A percentile compares a stretch with the other conserved stretches of the same genome.
phyloP scores from a whole-genome alignment of 1,140 invertebrate species.

The Tetraneura akinire region DNA sequence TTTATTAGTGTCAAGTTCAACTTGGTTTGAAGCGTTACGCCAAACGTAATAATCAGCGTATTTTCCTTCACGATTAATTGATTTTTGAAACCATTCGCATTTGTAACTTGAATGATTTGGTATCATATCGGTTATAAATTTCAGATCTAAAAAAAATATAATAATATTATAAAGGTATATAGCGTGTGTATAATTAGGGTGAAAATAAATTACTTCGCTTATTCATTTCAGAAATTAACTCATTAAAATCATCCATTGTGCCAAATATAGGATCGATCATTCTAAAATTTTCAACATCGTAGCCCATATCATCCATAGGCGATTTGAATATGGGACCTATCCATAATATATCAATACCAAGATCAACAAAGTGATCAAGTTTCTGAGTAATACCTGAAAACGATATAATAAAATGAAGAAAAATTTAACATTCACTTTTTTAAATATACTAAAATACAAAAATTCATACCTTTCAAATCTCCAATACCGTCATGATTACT shows the following conservation, averaged over 20 bases:
- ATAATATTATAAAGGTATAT: not conserved
- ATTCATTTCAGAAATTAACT: not conserved
- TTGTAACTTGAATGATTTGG: constrained; percentile 81
- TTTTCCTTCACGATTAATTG: constrained; percentile 62
- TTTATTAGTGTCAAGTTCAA: constrained; percentile 56
- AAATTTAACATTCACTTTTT: not conserved
- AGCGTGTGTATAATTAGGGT: not conserved
- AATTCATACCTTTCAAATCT: constrained; percentile 17
- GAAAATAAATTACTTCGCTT: not conserved
- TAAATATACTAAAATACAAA: not conserved
- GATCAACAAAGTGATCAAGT: constrained; percentile 67
- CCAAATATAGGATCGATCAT: constrained; percentile 54
- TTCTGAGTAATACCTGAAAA: constrained; percentile 60
- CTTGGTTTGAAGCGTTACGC: constrained; percentile 62
- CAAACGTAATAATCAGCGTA: constrained; percentile 79
- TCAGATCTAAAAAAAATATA: constrained; percentile 64
- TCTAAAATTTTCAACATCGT: constrained; percentile 75
- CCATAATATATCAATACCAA: constrained; percentile 62
- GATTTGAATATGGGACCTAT: constrained; percentile 47
- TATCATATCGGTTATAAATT: constrained; percentile 79
- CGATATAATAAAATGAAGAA: not conserved
- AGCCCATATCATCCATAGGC: constrained; percentile 72
- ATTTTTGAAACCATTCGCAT: constrained; percentile 75
- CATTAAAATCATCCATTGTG: constrained; percentile 38
- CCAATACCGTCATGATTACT: constrained; percentile 12